phyloP scores from a whole-genome alignment of 2,113 vertebrate species.

The Bos indicus region DNA sequence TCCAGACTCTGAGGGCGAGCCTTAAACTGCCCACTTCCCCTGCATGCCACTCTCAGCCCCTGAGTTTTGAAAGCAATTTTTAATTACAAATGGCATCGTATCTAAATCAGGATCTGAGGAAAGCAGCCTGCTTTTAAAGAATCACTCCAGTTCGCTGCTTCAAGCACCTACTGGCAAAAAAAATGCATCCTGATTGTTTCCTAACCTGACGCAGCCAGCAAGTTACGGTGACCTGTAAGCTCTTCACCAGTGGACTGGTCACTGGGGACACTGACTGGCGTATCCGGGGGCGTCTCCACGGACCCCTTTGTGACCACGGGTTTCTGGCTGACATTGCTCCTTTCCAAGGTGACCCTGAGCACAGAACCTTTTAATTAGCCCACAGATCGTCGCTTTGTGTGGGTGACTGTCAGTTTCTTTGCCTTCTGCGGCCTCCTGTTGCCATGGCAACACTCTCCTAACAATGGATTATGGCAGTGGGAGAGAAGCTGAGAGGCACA shows the following conservation, averaged over 20 bases:
- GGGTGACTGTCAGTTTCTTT: constrained; percentile 66
- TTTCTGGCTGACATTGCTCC: constrained; percentile 65
- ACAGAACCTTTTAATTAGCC: constrained; percentile 77
- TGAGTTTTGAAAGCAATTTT: not conserved
- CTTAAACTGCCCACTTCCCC: not conserved
- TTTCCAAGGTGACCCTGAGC: constrained; percentile 76
- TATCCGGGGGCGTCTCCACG: not conserved
- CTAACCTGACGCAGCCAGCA: constrained; percentile 20
- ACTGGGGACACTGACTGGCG: not conserved
- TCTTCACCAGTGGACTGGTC: not conserved
- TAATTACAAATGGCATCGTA: not conserved
- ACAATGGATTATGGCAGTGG: constrained; percentile 67
- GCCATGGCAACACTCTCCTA: constrained; percentile 65
- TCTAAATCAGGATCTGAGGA: constrained; percentile 22
- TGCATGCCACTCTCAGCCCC: not conserved
- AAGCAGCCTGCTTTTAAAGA: constrained; percentile 12
- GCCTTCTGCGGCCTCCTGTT: constrained; percentile 70
- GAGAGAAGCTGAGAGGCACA: constrained; percentile 33
- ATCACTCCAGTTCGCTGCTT: not conserved
- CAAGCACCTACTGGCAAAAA: constrained; percentile 23
- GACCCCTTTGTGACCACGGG: constrained; percentile 3
- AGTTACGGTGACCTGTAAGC: not conserved
- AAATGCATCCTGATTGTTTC: constrained; percentile 48
- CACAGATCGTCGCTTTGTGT: constrained; percentile 62
- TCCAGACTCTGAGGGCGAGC: not conserved